A percentile compares a stretch with the other conserved stretches of the same genome.
These are phyloP conservation scores for Epistrophella euchroma DNA, from an alignment of 2,888 invertebrate species.

Conservation along the genomic window DNA sequence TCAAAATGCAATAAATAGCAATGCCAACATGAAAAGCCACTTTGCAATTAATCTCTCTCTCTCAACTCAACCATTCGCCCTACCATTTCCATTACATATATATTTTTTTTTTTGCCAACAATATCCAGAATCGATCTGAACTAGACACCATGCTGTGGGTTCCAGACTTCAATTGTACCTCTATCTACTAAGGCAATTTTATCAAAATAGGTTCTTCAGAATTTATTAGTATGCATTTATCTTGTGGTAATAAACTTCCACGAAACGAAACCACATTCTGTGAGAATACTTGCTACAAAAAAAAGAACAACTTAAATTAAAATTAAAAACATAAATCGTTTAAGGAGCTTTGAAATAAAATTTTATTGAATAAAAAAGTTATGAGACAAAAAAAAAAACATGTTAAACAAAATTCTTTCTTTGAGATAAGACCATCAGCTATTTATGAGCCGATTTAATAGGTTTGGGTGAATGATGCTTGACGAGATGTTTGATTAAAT, in stretches of 20 bases:
- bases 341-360: background rate
- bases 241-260: constrained; percentile 37
- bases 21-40: constrained; percentile 57
- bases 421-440: background rate
- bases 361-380: background rate
- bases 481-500: background rate
- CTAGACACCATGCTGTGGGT: constrained; percentile 29
- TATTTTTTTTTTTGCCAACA: background rate
- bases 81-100: constrained; percentile 9
- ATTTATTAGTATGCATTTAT: constrained; percentile 45
- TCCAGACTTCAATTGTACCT: background rate
- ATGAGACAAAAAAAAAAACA: background rate
- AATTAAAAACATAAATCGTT: constrained; percentile 9
- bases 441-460: background rate
- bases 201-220: constrained; percentile 45
- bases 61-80: constrained; percentile 6
- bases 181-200: constrained; percentile 13
- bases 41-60: constrained; percentile 55
- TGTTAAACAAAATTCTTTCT: background rate
- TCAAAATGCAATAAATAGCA: constrained; percentile 26
- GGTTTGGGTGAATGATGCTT: background rate
- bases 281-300: background rate
- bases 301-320: background rate
- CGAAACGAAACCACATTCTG: background rate
- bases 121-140: constrained; percentile 17